Conservation (phyloP, 1,140 invertebrate species). For the Lerema accius region DNA sequence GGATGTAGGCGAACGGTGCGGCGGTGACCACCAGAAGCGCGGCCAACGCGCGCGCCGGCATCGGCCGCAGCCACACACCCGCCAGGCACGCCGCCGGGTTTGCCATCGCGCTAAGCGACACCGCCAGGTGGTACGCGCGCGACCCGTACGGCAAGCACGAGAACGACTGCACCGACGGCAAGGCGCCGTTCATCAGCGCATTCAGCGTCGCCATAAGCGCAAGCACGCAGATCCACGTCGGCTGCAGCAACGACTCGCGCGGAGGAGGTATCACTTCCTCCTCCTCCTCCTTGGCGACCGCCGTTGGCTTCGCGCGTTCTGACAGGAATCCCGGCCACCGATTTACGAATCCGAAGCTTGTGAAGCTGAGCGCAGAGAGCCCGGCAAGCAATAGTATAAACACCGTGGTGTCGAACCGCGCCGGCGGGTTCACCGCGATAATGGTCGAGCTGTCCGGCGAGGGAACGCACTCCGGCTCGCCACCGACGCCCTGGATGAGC, state of each 20-base stretch:
- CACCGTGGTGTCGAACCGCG: conserved; percentile 84
- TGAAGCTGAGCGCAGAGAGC: conserved; percentile 83
- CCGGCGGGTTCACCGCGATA: conserved; percentile 72
- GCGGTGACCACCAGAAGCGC: conserved; percentile 82
- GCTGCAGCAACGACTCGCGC: conserved; percentile 49
- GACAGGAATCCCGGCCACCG: conserved; percentile 64
- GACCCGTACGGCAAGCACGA: conserved; percentile 95
- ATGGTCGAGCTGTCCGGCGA: conserved; percentile 46
- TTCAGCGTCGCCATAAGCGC: conserved; percentile 84
- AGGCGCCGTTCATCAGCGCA: conserved; percentile 89
- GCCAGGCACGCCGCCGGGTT: conserved; percentile 92
- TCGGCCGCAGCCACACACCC: conserved; percentile 88
- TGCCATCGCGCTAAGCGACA: conserved; percentile 91
- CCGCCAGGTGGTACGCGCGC: conserved; percentile 91
- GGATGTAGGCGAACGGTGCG: conserved; percentile 85
- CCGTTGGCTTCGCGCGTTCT: conserved; percentile 66
- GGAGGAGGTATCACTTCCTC: conserved; percentile 43
- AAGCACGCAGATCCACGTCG: conserved; percentile 82
- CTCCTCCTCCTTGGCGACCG: conserved; percentile 62
- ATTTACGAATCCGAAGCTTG: conserved; percentile 85
- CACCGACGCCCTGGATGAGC: conserved; percentile 92
- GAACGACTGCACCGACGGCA: conserved; percentile 94
- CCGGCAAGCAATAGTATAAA: conserved; percentile 89
- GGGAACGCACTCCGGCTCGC: conserved; percentile 83
- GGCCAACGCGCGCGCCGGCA: conserved; percentile 83